A percentile compares a stretch with the other conserved stretches of the same genome.
These are phyloP conservation scores for Drosophila mettleri DNA, from an alignment of 2,888 invertebrate species.

Conservation along the genomic window DNA sequence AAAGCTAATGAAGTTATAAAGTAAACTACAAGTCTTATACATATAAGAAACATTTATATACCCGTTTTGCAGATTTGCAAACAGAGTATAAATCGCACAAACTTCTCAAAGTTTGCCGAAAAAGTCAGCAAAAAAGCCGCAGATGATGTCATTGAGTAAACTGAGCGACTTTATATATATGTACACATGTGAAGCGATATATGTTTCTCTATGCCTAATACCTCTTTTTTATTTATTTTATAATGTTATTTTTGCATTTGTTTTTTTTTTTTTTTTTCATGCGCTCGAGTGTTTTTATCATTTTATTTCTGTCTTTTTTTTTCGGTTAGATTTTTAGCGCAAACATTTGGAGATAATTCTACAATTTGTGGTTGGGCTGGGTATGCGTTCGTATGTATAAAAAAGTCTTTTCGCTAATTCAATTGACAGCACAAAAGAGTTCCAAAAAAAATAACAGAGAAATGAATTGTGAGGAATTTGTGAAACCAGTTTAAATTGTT, in stretches of 20 bases:
- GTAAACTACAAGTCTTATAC: too few relatives aligned
- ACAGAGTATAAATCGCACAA: constrained; percentile 20
- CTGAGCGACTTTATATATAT: constrained; percentile 58
- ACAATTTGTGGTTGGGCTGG: constrained; percentile 24
- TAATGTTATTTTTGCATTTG: constrained; percentile 28
- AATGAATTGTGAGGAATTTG: constrained; percentile 49
- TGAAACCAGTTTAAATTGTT: constrained; percentile 48
- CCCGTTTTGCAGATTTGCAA: neutral
- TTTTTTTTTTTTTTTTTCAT: constrained; percentile 61
- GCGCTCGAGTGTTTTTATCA: constrained; percentile 62
- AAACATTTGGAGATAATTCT: constrained; percentile 69
- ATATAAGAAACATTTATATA: neutral
- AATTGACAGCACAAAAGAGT: constrained; percentile 69
- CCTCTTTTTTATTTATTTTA: constrained; percentile 41
- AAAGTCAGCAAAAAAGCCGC: constrained; percentile 32
- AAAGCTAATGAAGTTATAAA: too few relatives aligned
- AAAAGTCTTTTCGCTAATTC: constrained; percentile 64
- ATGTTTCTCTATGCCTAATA: constrained; percentile 54
- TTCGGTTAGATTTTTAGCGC: constrained; percentile 56
- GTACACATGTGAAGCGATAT: neutral
- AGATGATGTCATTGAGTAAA: constrained; percentile 68
- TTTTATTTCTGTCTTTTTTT: constrained; percentile 34
- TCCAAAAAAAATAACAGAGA: constrained; percentile 26
- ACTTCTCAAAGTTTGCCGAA: constrained; percentile 27
- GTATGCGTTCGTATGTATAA: constrained; percentile 1